Evolutionary conservation across 2,797 vertebrate genomes (phyloP).

Genomic region (Notolabrus celidotus): DNA sequence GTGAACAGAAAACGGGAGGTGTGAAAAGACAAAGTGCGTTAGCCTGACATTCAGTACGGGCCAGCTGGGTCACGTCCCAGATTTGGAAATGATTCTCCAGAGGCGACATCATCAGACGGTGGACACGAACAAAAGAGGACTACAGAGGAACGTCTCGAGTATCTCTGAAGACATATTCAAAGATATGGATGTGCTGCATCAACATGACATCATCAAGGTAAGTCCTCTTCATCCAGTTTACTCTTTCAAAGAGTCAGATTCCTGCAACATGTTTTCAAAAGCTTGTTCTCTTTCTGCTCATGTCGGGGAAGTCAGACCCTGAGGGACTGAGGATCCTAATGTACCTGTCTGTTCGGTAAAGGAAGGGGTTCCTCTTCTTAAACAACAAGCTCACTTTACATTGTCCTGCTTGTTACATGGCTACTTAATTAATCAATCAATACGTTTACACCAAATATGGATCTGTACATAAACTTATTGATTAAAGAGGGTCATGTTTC

Average conservation of each 20-base stretch:
- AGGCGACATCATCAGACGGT: neutral
- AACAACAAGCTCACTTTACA: too few species aligned
- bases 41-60: slow-evolving; percentile 59
- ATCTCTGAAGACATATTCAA: slow-evolving; percentile 37
- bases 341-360: neutral
- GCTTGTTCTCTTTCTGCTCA: slow-evolving; percentile 8
- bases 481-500: too few species aligned
- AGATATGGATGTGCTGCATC: slow-evolving; percentile 10
- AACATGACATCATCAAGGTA: slow-evolving; percentile 49
- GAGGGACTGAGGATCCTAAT: slow-evolving; percentile 18
- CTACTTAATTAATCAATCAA: too few species aligned
- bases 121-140: slow-evolving; percentile 34
- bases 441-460: too few species aligned
- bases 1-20: slow-evolving; percentile 67
- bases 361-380: too few species aligned
- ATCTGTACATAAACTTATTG: too few species aligned
- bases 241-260: slow-evolving; percentile 57
- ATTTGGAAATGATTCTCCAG: slow-evolving; percentile 63
- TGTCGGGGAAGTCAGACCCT: slow-evolving; percentile 31
- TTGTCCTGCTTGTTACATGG: too few species aligned
- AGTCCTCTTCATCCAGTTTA: slow-evolving; percentile 57
- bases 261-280: slow-evolving; percentile 45
- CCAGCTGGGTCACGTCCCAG: slow-evolving; percentile 69
- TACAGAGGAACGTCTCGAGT: slow-evolving; percentile 29
- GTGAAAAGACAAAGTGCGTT: slow-evolving; percentile 65